Evolutionary conservation across 2,113 vertebrate genomes (phyloP), one percentile per base, ranked within the genome.

Genomic region (Microcebus ravelobensis): DNA sequence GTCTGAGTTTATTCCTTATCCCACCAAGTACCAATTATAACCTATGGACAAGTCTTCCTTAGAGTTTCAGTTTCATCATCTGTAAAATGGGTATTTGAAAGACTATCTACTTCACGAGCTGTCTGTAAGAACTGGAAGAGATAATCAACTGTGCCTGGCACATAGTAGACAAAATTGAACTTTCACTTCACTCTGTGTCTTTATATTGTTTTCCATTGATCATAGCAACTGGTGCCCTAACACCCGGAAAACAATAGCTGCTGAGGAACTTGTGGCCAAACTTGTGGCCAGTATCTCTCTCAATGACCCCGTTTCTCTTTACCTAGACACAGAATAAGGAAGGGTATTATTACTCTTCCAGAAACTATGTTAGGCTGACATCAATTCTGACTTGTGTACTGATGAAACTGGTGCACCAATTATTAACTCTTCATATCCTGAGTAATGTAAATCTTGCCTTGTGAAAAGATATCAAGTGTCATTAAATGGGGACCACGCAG

Each of bases 281-380:
- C n/a, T n/a, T n/a, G n/a, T n/a, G n/a, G n/a, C 21, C 1, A 45
- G 80, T 96, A 85, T 97, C 96, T 73, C 77, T 45, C 65, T 97
- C 6, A 95, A 93, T 96, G 83, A 59, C 74, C 87, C 57, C 84
- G 68, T 68, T 92, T 97, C 86, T 59, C 88, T 93, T 94, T 95
- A 88, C 88, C 85, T 96, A 97, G 94, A 93, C 81, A 96, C 90
- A 57, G 95, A 93, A 96, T 63, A 91, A 81, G 93, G 90, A 67
- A 97, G 83, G 65, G 85, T 98, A 96, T 98, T 97, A 96, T 95
- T 90, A 90, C 91, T 97, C 90, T 98, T 96, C 94, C 95, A 97
- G 96, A 98, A 94, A 97, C 97, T 91, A 76, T 97, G 96, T 95
- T 98, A 97, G 97, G 96, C 73, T 98, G 84, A 70, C 65, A 36